A percentile compares a stretch with the other conserved stretches of the same genome.
Conservation (phyloP, 1,140 invertebrate species). For the Zaprionus ghesquierei region DNA sequence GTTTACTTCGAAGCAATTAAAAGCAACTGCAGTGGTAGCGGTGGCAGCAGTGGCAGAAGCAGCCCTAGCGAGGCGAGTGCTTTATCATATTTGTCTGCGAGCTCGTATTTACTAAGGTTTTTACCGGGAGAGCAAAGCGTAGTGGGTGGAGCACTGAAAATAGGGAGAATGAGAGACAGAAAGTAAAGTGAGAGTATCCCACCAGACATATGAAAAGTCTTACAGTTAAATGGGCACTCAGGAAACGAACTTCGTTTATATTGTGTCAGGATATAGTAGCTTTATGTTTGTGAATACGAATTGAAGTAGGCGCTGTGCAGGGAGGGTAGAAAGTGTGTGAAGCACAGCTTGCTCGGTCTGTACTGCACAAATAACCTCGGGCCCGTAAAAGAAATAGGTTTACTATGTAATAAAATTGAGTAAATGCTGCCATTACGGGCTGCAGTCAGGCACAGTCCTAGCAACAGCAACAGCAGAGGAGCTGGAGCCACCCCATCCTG, state of each 20-base stretch:
- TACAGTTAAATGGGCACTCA: conserved; percentile 76
- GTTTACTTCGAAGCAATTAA: conserved; percentile 79
- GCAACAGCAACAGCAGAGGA: not conserved
- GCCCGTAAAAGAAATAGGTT: conserved; percentile 77
- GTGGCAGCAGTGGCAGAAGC: conserved; percentile 14
- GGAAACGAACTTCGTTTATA: conserved; percentile 79
- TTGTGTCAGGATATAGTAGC: conserved; percentile 74
- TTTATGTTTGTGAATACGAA: conserved; percentile 59
- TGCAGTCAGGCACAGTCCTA: conserved; percentile 49
- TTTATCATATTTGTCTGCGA: conserved; percentile 75
- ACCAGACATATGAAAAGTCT: conserved; percentile 61
- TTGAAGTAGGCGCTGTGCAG: conserved; percentile 3
- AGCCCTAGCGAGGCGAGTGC: conserved; percentile 27
- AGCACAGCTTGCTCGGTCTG: conserved; percentile 7
- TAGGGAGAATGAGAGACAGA: not conserved
- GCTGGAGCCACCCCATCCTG: not conserved
- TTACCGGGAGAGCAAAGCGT: conserved; percentile 5
- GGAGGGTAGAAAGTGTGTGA: not conserved
- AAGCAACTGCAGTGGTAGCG: conserved; percentile 55
- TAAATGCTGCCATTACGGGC: conserved; percentile 76
- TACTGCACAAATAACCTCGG: conserved; percentile 68
- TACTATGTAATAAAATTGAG: conserved; percentile 79
- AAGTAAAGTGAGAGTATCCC: not conserved
- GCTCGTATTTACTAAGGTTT: conserved; percentile 66
- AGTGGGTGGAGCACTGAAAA: not conserved